Conservation (phyloP, 2,888 invertebrate species). For the Platycheirus albimanus region DNA sequence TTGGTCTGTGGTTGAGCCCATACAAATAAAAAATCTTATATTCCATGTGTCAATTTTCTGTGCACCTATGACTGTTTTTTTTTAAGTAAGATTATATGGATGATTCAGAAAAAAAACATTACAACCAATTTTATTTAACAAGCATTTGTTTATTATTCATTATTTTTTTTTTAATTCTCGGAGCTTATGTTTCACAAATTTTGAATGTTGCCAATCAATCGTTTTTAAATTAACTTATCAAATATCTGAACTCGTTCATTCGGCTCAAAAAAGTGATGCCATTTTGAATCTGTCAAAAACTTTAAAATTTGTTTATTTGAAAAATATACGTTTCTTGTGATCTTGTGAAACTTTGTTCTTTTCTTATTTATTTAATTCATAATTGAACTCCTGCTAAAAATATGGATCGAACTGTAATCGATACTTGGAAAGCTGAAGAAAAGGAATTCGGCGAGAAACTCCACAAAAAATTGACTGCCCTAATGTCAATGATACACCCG, state of each 20-base stretch:
- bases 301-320: neutral
- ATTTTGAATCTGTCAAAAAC: constrained; percentile 3
- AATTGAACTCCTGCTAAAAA: neutral
- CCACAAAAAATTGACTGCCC: constrained; percentile 77
- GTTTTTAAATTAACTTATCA: no score
- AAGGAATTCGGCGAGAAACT: constrained; percentile 79
- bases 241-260: neutral
- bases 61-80: no score
- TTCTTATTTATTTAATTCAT: neutral
- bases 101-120: no score
- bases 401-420: constrained; percentile 80
- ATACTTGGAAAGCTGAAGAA: constrained; percentile 80
- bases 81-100: no score
- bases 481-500: constrained; percentile 77
- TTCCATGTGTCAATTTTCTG: no score
- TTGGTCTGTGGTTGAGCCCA: no score
- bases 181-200: no score
- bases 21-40: no score
- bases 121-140: no score
- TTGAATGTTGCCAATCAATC: no score
- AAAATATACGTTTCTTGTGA: neutral
- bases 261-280: neutral
- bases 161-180: no score
- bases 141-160: no score
- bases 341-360: neutral